Base-by-base conservation (phyloP, 1,140 invertebrate genomes). In the Apocrypta bakeri region DNA sequence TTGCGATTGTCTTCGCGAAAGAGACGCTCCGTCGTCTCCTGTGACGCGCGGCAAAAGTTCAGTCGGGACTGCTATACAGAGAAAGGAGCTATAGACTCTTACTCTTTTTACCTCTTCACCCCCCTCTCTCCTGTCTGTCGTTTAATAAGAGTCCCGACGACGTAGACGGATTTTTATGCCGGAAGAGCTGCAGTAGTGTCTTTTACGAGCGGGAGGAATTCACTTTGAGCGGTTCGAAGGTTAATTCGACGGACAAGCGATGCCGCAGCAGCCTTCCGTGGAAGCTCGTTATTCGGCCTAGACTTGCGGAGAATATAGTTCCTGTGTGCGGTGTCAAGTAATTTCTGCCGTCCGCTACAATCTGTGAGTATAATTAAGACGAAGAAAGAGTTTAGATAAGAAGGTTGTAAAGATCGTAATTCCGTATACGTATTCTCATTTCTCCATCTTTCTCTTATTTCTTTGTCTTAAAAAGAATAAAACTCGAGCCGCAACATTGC, bases 1-100 rank as follows among this genome's bases (percentile, higher is more conserved):
- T 79, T 56, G 48, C n/a, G 69, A 81, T 81, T 81, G 79, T 81
- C 79, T 81, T 81, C 56, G 21, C 27, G 68, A 72, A 42, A 72
- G 71, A 25, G 21, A 24, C 76, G 61, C 66, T n/a, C 12, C 40
- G 71, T 40, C 48, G 68, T 73, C 40, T 80, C 69, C 69, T 29
- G 56, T 73, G 48, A 37, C 79, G 71, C 79, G 29, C 40, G 42
- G 48, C 48, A 79, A 79, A 80, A 80, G 79, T 80, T 80, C 48
- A 56, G 21, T 17, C 17, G 48, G 21, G 48, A 56, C 48, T 48
- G 21, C 42, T 56, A 56, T 6, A 37, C 33, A 37, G 33, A 37
- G 33, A 37, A 9, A 37, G 33, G 33, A 37, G 33, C 2, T 2
- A 37, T 2, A 37, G 33, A 37, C 31, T 66, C 63, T n/a, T 12